Evolutionary conservation across 2,888 invertebrate species (phyloP), one percentile per base, ranked within the genome.

Genomic region (Conus canariensis): DNA sequence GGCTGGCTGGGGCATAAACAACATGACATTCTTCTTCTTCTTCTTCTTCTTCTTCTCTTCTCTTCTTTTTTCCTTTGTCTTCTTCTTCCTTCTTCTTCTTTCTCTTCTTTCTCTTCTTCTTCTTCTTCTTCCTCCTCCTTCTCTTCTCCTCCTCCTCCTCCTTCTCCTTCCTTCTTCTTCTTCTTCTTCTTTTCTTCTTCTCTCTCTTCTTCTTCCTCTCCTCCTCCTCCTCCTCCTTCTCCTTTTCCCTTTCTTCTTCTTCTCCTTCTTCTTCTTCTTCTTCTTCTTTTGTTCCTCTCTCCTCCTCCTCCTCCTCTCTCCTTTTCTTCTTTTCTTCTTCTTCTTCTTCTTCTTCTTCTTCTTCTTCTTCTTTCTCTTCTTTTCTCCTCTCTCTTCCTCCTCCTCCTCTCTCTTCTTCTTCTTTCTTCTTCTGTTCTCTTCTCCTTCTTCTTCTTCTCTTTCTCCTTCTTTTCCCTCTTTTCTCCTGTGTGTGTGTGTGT

Each of bases 181-280:
- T 56, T 22, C 22, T 19, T 56, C 56, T 56, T 87, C 90, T 87
- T 77, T 64, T 88, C 88, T 88, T 82, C 87, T 82, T 83, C 67
- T 70, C 25, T 25, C 77, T 16, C 25, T 25, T 45, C 7, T 45
- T 67, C 64, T 67, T 9, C 59, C 67, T 87, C 67, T 56, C 45
- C 16, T 19, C 22, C 22, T 19, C 22, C 5, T 8, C 22, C 30
- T 30, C 30, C 30, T 2, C n/a, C 56, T 56, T 5, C 56, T n/a
- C 19, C 16, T 56, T 16, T 82, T 22, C n/a, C 56, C 56, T 45
- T 82, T 9, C n/a, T 5, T 82, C 82, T 82, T 9, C n/a, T 9
- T 82, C 82, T 56, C 6, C 22, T 19, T 56, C 56, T 56, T 87
- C 90, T 87, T 77, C 77, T 64, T 88, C 88, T 88, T 82, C 87